Percentiles rank a stretch among this genome's conserved stretches.
Conservation (phyloP, 2,888 invertebrate genomes). For the Melanostoma scalare region DNA sequence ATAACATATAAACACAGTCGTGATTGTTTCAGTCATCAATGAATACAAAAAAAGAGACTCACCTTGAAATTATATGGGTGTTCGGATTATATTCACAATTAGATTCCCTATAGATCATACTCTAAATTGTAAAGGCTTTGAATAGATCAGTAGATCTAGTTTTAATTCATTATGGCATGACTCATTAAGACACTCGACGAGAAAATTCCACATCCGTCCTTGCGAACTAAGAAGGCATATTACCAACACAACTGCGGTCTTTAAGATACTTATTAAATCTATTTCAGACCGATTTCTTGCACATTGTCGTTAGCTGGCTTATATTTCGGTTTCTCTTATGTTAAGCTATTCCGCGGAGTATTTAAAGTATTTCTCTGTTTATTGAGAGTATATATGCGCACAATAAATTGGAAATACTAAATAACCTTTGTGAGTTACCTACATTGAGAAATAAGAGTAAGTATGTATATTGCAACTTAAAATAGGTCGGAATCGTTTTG, state of each 20-base stretch:
- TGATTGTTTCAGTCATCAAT: slow-evolving; percentile 8
- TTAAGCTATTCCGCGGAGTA: too few species aligned
- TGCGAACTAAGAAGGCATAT: neutral
- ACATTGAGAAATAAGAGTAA: too few species aligned
- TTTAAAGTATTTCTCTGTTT: too few species aligned
- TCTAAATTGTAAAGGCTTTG: slow-evolving; percentile 1
- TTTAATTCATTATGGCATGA: slow-evolving; percentile 4
- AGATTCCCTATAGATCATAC: slow-evolving; percentile 14
- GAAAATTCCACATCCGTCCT: slow-evolving; percentile 2
- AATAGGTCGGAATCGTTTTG: slow-evolving; percentile 10
- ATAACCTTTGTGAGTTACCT: too few species aligned
- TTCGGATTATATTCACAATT: too few species aligned
- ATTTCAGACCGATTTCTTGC: too few species aligned
- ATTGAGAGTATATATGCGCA: too few species aligned
- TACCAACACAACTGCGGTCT: too few species aligned
- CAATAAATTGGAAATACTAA: too few species aligned
- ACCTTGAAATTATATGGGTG: slow-evolving; percentile 29
- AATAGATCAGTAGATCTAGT: neutral
- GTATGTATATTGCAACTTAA: neutral
- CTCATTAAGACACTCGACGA: slow-evolving; percentile 2
- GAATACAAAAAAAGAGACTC: neutral
- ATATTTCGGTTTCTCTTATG: too few species aligned
- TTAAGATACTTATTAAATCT: too few species aligned
- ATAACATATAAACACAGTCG: slow-evolving; percentile 31
- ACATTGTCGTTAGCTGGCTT: too few species aligned